Evolutionary conservation across 2,113 vertebrate genomes (phyloP), one percentile per base, ranked within the genome.

Genomic region (Puma concolor): DNA sequence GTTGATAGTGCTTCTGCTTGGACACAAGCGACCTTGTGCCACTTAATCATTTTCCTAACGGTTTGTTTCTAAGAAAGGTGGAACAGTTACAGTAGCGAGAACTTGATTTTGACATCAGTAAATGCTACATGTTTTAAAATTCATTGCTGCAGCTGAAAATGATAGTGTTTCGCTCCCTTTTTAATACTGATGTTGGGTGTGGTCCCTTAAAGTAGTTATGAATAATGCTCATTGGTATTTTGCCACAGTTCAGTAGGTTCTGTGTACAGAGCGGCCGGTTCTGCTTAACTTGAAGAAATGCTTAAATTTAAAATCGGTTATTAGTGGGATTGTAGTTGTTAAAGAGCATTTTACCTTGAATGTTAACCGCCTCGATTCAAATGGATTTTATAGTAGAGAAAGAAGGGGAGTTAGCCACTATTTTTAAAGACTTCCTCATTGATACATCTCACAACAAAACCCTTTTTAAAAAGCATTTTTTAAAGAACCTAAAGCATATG

Each of bases 191-290:
- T 90, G 60, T 98, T 98, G 98, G 98, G 98, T 98, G 98, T 98
- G 98, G 98, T 98, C 90, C 97, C 98, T 99, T 98, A 99, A 98
- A 99, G 98, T 97, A 98, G 97, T 98, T 98, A 98, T 99, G 98
- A 99, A 99, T 99, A 99, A 98, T 98, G 98, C 98, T 97, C 98
- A 33, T 97, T 99, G 98, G 98, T 98, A 98, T 98, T 98, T 98
- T 99, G 98, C 99, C 98, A 98, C 98, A 54, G 97, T 98, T 98
- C 85, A 98, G 97, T 97, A 98, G 97, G 98, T 98, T 98, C 98
- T 98, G 72, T 91, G 95, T 97, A 97, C 98, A 98, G 98, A 98
- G 88, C 88, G 98, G 79, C 98, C 98, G 95, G 94, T 98, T 98
- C 96, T 98, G 97, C 98, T 97, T 98, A 98, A 97, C 66, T 95